Base-by-base conservation (phyloP, 2,797 vertebrate species). In the Oreonectes daqikongensis region DNA sequence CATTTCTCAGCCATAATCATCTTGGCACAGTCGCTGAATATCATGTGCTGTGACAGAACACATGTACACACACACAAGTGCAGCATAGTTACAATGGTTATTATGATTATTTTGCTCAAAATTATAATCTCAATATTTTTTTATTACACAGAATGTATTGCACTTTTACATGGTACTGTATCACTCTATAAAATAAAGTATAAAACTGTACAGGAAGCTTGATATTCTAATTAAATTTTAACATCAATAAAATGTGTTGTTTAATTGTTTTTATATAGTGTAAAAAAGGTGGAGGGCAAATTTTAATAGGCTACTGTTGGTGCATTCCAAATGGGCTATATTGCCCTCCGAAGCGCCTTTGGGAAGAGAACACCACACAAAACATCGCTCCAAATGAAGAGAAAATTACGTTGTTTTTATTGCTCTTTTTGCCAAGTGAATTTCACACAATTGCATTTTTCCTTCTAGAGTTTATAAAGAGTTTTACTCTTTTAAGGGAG, bases 1-100 rank as follows among this genome's bases (percentile, higher is more conserved):
- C 65, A 22, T 48, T 79, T 74, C 52, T 57, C 32, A 30, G 67
- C 52, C 73, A 22, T 79, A 67, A 73, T 63, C 61, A 73, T 55
- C 69, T 42, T 64, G 59, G 57, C 57, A 55, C 42, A 48, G 57
- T 18, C 18, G 2, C 63, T 68, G 69, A 72, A 52, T 22, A 35
- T 48, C 70, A 73, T 60, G 14, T 24, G 32, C 55, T 76, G 67
- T 18, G 64, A 55, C 32, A 55, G 35, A 61, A 22, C 42, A 53
- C 3, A 26, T 17, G n/a, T 5, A 5, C 5, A 66, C 63, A 75
- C 74, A 48, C 3, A n/a, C 46, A 67, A 22, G 46, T 57, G 8
- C 74, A 26, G 15, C 15, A 1, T 59, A 15, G 55, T 17, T 59
- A 28, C 26, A 30, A 28, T 18, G 5, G 17, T 28, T 22, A 26